Conservation (phyloP, 2,113 vertebrate species). For the Cromileptes altivelis region DNA sequence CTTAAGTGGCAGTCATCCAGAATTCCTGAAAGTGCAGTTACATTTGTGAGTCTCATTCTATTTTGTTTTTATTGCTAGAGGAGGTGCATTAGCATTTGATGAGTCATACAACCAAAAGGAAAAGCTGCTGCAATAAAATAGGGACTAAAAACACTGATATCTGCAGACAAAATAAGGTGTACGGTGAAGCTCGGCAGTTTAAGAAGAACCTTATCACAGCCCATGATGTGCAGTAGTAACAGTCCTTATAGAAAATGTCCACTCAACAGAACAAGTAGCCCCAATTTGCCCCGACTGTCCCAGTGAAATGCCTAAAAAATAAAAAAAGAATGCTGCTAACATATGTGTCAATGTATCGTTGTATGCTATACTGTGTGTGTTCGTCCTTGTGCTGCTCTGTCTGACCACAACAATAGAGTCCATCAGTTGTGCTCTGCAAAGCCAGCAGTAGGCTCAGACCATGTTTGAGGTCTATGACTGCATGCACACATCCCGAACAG, state of each 20-base stretch:
- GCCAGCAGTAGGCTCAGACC: conserved; percentile 29
- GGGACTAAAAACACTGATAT: background rate
- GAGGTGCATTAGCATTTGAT: background rate
- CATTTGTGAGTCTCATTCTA: background rate
- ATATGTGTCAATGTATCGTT: conserved; percentile 6
- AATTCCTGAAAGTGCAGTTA: background rate
- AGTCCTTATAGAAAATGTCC: too few relatives aligned
- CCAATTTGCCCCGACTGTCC: too few relatives aligned
- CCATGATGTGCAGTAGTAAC: too few relatives aligned
- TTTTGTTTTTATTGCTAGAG: background rate
- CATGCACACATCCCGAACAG: conserved; percentile 47
- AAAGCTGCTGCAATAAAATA: background rate
- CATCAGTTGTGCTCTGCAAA: conserved; percentile 41
- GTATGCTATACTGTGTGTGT: background rate
- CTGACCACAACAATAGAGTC: conserved; percentile 52
- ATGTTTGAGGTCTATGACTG: conserved; percentile 54
- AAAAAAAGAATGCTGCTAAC: background rate
- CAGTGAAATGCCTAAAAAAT: background rate
- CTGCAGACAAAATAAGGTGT: background rate
- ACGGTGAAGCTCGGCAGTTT: too few relatives aligned
- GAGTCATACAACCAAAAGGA: background rate
- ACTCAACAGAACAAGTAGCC: too few relatives aligned
- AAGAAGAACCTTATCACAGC: too few relatives aligned
- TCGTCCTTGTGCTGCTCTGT: conserved; percentile 12
- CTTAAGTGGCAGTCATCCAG: background rate